Evolutionary conservation across 2,888 invertebrate species (phyloP), one percentile per base, ranked within the genome.

Genomic region (Acronicta psi): DNA sequence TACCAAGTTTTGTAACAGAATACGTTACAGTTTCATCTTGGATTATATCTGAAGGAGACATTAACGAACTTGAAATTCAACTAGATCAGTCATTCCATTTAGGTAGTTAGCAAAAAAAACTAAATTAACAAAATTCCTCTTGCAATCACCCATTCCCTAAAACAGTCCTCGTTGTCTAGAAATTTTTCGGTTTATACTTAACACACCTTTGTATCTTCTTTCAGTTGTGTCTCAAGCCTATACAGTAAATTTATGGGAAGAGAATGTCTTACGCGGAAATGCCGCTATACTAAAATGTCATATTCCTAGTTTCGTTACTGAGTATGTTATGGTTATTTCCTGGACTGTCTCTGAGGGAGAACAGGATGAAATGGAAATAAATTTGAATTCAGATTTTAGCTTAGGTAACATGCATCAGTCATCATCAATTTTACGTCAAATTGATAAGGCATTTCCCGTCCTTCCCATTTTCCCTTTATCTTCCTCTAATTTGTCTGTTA

Each of bases 1-100:
- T 98, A 91, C 98, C 98, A 81, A 97, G 97, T 94, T 98, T 98
- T 94, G 98, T 98, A 82, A 97, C 97, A 83, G 98, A 98, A 95
- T 98, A 97, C 93, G 98, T 98, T 81, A 95, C 95, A 83, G 97
- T 98, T 76, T 96, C 96, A 75, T 96, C 97, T 83, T 98, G 98
- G 98, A 95, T 97, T 84, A 96, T 98, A 90, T 97, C 97, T 50
- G 96, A 96, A 75, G 96, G 95, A 82, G 96, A 96, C 81, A 95
- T 95, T 81, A 87, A 88, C 68, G 86, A 89, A 74, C 80, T 84
- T 65, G 91, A 91, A 82, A 91, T 92, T 62, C 85, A 88, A 81
- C 75, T 86, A 66, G 87, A 93, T 69, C 87, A 89, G 70, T 82
- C 86, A 66, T 80, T 84, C 47, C 81, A 84, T 71, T 85, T 93